Evolutionary conservation across 2,797 vertebrate genomes (phyloP).

Genomic region (Hozukius guyotensis): DNA sequence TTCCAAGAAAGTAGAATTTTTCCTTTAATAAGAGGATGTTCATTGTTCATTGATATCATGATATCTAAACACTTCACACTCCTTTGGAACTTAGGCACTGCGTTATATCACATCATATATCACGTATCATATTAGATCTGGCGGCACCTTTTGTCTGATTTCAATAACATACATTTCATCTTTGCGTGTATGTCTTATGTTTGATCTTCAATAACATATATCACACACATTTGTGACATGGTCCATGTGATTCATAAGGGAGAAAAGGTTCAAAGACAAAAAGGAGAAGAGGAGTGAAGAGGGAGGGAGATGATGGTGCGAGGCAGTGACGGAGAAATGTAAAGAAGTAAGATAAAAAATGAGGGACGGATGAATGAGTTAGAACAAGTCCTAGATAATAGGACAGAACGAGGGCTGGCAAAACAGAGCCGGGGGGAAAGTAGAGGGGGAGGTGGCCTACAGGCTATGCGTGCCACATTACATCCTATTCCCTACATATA

Average conservation of each 20-base stretch:
- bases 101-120: neutral
- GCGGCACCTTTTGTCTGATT: neutral
- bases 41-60: neutral
- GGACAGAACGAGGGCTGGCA: neutral
- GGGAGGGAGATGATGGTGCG: neutral
- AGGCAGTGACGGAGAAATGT: neutral
- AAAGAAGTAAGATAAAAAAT: neutral
- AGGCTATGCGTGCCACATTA: neutral
- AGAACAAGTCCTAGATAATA: neutral
- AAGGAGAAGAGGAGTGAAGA: neutral
- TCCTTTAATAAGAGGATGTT: neutral
- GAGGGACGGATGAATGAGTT: neutral
- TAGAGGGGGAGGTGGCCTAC: neutral
- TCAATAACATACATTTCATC: neutral
- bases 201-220: neutral
- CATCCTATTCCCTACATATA: neutral
- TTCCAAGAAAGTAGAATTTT: neutral
- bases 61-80: neutral
- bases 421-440: neutral
- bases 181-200: neutral
- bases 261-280: conserved; percentile 4
- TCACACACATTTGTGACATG: neutral
- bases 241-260: neutral
- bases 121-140: neutral
- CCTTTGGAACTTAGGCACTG: neutral